Evolutionary conservation across 2,888 invertebrate species (phyloP).

Genomic region (Calliopum simillimum): DNA sequence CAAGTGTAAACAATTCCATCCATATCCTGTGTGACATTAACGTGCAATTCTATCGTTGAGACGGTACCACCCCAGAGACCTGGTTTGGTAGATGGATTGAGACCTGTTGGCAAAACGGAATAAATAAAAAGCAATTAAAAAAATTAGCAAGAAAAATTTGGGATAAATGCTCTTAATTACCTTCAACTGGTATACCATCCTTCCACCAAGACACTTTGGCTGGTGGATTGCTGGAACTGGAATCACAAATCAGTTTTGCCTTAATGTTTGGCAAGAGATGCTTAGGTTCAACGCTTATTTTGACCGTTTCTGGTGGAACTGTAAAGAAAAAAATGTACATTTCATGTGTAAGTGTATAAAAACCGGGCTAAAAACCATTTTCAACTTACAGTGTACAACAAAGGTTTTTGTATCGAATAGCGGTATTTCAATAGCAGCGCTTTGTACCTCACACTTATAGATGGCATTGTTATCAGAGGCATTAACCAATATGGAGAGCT

Average conservation of each 20-base stretch:
- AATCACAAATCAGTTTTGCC: slow-evolving; percentile 63
- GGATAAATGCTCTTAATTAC: slow-evolving; percentile 36
- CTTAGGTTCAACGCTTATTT: slow-evolving; percentile 60
- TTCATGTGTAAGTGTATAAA: background rate
- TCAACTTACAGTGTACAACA: slow-evolving; percentile 61
- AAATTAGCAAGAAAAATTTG: background rate
- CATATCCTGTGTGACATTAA: slow-evolving; percentile 63
- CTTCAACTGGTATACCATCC: slow-evolving; percentile 63
- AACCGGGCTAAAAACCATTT: background rate
- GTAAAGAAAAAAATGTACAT: background rate
- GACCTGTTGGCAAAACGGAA: slow-evolving; percentile 29
- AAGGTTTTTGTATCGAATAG: slow-evolving; percentile 61
- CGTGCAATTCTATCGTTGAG: slow-evolving; percentile 60
- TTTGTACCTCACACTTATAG: slow-evolving; percentile 63
- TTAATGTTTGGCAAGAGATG: slow-evolving; percentile 61
- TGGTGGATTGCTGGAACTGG: slow-evolving; percentile 63
- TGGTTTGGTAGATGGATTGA: slow-evolving; percentile 60
- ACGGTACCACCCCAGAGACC: slow-evolving; percentile 64
- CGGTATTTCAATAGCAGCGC: slow-evolving; percentile 62
- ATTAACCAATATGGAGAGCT: slow-evolving; percentile 60
- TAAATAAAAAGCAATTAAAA: background rate
- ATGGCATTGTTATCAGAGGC: slow-evolving; percentile 64
- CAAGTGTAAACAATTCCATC: slow-evolving; percentile 64
- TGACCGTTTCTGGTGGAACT: slow-evolving; percentile 64
- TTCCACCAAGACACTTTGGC: slow-evolving; percentile 65